Conservation (phyloP, 2,888 invertebrate genomes). For the Anarsia innoxiella region DNA sequence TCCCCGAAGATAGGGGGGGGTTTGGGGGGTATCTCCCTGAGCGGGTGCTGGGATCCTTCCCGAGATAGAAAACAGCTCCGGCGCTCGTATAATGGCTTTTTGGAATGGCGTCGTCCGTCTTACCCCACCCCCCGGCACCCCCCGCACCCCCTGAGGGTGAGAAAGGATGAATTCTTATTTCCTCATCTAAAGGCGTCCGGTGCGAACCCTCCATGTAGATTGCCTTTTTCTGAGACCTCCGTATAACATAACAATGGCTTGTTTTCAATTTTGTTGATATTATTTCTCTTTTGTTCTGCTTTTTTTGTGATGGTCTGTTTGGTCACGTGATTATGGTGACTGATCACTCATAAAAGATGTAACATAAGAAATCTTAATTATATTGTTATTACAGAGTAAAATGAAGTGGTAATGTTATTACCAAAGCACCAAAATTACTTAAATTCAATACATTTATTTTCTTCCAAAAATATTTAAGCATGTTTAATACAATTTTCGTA, state of each 20-base stretch:
- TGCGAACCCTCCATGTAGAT: slow-evolving; percentile 71
- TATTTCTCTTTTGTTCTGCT: slow-evolving; percentile 42
- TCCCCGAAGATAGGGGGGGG: slow-evolving; percentile 46
- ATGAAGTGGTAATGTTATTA: too few species aligned
- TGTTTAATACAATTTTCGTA: too few species aligned
- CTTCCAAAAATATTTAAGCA: too few species aligned
- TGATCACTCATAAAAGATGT: too few species aligned
- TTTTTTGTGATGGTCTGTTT: slow-evolving; percentile 4
- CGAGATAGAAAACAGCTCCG: slow-evolving; percentile 77
- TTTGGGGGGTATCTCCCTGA: slow-evolving; percentile 19
- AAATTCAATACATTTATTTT: too few species aligned
- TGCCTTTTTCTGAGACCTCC: slow-evolving; percentile 69
- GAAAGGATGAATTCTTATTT: slow-evolving; percentile 76
- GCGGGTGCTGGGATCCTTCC: slow-evolving; percentile 54
- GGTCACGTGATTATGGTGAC: slow-evolving; percentile 2
- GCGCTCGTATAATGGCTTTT: slow-evolving; percentile 81
- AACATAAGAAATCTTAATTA: too few species aligned
- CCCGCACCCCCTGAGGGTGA: slow-evolving; percentile 48
- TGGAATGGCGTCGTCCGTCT: slow-evolving; percentile 83
- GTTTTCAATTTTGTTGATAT: slow-evolving; percentile 70
- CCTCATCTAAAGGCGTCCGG: slow-evolving; percentile 72
- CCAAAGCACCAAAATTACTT: too few species aligned
- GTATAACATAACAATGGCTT: slow-evolving; percentile 73
- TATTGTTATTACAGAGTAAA: too few species aligned
- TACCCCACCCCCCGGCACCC: slow-evolving; percentile 56